phyloP scores from a whole-genome alignment of 2,797 vertebrate species.

The Pantherophis alleghaniensis region DNA sequence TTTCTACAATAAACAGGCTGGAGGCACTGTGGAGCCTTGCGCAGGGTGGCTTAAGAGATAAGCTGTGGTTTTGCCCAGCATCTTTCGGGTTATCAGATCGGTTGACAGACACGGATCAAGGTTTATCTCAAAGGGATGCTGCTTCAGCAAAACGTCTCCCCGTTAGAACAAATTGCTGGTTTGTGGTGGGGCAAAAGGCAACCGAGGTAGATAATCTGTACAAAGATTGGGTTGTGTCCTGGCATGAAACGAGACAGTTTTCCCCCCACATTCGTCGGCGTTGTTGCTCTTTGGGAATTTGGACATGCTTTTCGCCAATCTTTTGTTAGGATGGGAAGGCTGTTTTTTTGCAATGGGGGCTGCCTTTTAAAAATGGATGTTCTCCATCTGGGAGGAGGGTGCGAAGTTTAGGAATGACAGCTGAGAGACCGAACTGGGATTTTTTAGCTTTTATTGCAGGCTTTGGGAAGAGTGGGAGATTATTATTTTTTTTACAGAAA shows the following conservation, averaged over 20 bases:
- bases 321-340: not conserved
- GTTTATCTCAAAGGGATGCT: slow-evolving; percentile 45
- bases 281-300: not conserved
- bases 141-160: slow-evolving; percentile 41
- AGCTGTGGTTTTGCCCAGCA: slow-evolving; percentile 7
- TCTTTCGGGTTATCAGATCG: slow-evolving; percentile 37
- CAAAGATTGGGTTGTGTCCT: slow-evolving; percentile 4
- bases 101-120: slow-evolving; percentile 39
- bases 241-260: not conserved
- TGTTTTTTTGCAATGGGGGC: not conserved
- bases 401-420: not conserved
- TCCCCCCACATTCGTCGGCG: rapidly evolving
- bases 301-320: not conserved
- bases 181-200: slow-evolving; percentile 30
- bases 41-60: not conserved
- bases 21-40: not conserved
- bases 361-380: not conserved
- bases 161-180: slow-evolving; percentile 29
- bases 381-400: not conserved
- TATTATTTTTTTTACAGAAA: not conserved
- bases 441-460: not conserved
- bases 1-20: slow-evolving; percentile 13
- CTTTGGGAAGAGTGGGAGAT: not conserved
- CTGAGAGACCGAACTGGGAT: not conserved
- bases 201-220: not conserved